Conservation (phyloP, 2,888 invertebrate genomes). For the Agrotis clavis region DNA sequence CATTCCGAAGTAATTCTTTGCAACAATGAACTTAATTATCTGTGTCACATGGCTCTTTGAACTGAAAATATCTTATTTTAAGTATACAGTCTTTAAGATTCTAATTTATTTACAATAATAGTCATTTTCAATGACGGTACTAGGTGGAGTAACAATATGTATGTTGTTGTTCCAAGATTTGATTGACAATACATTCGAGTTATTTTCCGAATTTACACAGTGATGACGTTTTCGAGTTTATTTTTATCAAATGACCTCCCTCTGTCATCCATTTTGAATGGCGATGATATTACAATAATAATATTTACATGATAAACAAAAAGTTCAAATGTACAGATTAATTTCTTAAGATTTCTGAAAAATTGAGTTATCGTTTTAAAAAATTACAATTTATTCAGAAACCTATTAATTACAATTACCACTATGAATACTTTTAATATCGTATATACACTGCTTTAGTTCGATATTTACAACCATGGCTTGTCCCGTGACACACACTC, state of each 20-base stretch:
- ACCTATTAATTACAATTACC: constrained; percentile 64
- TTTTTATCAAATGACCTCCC: constrained; percentile 26
- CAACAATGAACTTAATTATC: constrained; percentile 48
- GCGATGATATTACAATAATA: constrained; percentile 51
- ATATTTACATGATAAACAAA: constrained; percentile 63
- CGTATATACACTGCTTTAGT: constrained; percentile 73
- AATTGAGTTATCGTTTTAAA: constrained; percentile 50
- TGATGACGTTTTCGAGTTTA: constrained; percentile 17
- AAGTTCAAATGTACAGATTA: constrained; percentile 47
- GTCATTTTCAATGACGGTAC: constrained; percentile 83
- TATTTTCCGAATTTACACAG: constrained; percentile 32
- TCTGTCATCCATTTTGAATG: constrained; percentile 62
- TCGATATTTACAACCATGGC: constrained; percentile 89
- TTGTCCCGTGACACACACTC: constrained; percentile 80
- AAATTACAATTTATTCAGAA: constrained; percentile 61
- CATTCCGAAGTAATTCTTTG: constrained; percentile 43
- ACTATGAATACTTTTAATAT: constrained; percentile 72
- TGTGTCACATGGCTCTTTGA: constrained; percentile 65
- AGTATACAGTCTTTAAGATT: constrained; percentile 89
- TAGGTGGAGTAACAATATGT: constrained; percentile 65
- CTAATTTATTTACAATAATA: constrained; percentile 86
- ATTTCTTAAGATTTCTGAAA: constrained; percentile 52
- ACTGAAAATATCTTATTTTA: constrained; percentile 69
- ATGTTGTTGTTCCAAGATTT: constrained; percentile 22
- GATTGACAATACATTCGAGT: not conserved